Evolutionary conservation across 1,140 invertebrate species (phyloP).

Genomic region (Drosophila nasuta): DNA sequence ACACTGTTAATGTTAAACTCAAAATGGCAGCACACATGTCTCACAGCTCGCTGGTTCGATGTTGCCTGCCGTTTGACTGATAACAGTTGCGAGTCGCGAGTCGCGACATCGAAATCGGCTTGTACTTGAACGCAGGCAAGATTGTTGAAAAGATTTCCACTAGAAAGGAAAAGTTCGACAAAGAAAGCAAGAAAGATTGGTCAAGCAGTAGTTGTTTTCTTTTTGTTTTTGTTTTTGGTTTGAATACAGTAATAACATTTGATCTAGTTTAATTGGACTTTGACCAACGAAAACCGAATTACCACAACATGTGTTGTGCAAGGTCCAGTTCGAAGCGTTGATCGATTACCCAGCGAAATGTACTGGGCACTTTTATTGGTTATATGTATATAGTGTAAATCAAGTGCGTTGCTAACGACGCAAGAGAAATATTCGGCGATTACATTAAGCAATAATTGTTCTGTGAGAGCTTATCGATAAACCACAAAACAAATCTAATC

Average conservation of each 20-base stretch:
- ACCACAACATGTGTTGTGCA: slow-evolving; percentile 69
- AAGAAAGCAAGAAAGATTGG: neutral
- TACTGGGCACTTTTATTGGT: slow-evolving; percentile 58
- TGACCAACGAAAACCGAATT: slow-evolving; percentile 25
- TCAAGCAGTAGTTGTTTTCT: neutral
- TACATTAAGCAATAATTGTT: slow-evolving; percentile 56
- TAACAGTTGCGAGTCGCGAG: slow-evolving; percentile 12
- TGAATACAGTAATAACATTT: neutral
- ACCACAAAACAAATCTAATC: slow-evolving; percentile 20
- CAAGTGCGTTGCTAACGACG: slow-evolving; percentile 56
- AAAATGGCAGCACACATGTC: slow-evolving; percentile 50
- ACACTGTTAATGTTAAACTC: slow-evolving; percentile 36
- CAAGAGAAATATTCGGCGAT: slow-evolving; percentile 39
- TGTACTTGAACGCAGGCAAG: neutral
- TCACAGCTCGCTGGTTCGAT: slow-evolving; percentile 25
- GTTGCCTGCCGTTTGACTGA: slow-evolving; percentile 11
- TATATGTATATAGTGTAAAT: slow-evolving; percentile 60
- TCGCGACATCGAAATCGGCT: neutral
- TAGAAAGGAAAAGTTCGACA: neutral
- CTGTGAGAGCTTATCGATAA: slow-evolving; percentile 36
- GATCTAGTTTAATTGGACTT: slow-evolving; percentile 9
- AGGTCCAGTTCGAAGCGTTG: slow-evolving; percentile 70
- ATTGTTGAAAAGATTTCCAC: neutral
- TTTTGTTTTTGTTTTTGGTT: neutral
- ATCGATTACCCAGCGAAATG: slow-evolving; percentile 59